Evolutionary conservation across 2,113 vertebrate genomes (phyloP).

Genomic region (Meles meles): DNA sequence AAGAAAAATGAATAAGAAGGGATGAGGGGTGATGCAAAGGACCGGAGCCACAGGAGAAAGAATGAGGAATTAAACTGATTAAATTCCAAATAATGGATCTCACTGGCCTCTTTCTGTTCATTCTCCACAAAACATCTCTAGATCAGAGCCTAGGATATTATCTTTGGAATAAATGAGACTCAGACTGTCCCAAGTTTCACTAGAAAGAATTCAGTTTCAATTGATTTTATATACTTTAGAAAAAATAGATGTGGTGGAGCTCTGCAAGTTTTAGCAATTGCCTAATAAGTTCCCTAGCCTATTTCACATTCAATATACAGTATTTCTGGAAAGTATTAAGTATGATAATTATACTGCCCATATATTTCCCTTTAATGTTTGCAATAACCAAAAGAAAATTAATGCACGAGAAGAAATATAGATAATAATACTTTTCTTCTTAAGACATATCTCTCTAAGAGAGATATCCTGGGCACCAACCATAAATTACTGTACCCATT

Average conservation of each 20-base stretch:
- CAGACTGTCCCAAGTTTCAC: not conserved
- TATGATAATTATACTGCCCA: slow-evolving; percentile 38
- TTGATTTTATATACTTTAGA: slow-evolving; percentile 29
- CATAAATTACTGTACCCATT: slow-evolving; percentile 35
- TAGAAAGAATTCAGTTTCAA: not conserved
- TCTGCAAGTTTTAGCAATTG: slow-evolving; percentile 29
- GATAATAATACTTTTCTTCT: slow-evolving; percentile 53
- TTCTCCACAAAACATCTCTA: not conserved
- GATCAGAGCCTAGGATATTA: not conserved
- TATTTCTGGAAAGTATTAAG: slow-evolving; percentile 60
- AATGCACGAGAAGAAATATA: slow-evolving; percentile 51
- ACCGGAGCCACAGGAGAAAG: not conserved
- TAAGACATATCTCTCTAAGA: not conserved
- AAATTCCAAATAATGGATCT: not conserved
- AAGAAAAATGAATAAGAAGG: not conserved
- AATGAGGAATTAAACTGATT: not conserved
- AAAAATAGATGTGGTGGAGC: slow-evolving; percentile 3
- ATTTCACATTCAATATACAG: slow-evolving; percentile 65
- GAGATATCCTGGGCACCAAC: not conserved
- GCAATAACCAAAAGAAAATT: slow-evolving; percentile 54
- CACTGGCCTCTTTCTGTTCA: not conserved
- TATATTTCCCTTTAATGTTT: slow-evolving; percentile 58
- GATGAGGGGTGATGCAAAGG: not conserved
- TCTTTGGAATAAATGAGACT: not conserved
- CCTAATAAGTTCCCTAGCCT: slow-evolving; percentile 47